These are phyloP conservation scores for Gonatopus flavifemur DNA, from an alignment of 1,140 invertebrate genomes.

Conservation along the genomic window DNA sequence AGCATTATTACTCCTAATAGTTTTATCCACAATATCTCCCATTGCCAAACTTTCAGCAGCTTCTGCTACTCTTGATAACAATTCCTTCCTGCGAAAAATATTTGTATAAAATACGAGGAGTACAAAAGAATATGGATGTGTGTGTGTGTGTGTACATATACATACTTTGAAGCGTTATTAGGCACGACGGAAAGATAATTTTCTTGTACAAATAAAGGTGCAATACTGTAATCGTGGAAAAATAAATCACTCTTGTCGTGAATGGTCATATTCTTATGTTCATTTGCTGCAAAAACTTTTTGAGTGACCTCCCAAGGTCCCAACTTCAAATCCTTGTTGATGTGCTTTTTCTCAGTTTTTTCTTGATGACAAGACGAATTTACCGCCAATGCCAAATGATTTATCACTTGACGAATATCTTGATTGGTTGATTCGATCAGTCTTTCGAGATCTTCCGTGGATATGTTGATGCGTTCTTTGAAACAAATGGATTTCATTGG, in stretches of 20 bases:
- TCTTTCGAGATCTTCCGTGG: slow-evolving; percentile 73
- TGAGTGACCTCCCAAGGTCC: slow-evolving; percentile 93
- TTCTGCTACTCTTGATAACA: slow-evolving; percentile 71
- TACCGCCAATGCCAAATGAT: slow-evolving; percentile 81
- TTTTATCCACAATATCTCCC: slow-evolving; percentile 83
- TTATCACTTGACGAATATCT: slow-evolving; percentile 91
- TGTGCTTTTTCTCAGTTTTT: slow-evolving; percentile 60
- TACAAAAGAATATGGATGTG: not conserved
- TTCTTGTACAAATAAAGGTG: slow-evolving; percentile 95
- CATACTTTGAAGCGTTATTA: slow-evolving; percentile 67
- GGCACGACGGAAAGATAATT: slow-evolving; percentile 86
- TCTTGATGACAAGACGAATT: slow-evolving; percentile 60
- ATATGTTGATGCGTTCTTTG: slow-evolving; percentile 88
- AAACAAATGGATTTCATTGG: slow-evolving; percentile 88
- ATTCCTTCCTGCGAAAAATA: slow-evolving; percentile 54
- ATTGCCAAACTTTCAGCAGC: slow-evolving; percentile 82
- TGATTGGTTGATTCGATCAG: slow-evolving; percentile 88
- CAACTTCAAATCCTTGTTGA: slow-evolving; percentile 83
- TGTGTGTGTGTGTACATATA: slow-evolving; percentile 7
- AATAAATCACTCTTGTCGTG: slow-evolving; percentile 90
- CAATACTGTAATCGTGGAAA: slow-evolving; percentile 95
- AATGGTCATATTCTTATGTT: slow-evolving; percentile 80
- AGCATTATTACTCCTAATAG: slow-evolving; percentile 74
- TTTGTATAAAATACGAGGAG: not conserved
- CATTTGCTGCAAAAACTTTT: slow-evolving; percentile 84